Base-by-base conservation (phyloP, 2,888 invertebrate genomes). In the Megamerina dolium region DNA sequence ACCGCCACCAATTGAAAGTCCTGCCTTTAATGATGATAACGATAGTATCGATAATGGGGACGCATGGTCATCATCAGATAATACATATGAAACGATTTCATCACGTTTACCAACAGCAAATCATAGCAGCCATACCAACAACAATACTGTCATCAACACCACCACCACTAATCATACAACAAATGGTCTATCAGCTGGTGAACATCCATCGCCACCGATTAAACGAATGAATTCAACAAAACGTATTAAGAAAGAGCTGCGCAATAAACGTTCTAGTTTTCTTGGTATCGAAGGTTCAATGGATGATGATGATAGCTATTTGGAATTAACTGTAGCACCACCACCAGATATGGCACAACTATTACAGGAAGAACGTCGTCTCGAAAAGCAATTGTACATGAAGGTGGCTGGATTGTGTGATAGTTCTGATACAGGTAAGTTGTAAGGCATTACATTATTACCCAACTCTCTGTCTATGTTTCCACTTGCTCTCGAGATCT, bases 191-290 rank as follows among this genome's bases (percentile, higher is more conserved):
- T n/a, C n/a, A n/a, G 46, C 51, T 10, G 49, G 44, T 19, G 51
- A 50, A 16, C 57, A 52, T 37, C 55, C 60, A 18, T 60, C 63
- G 39, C 62, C 63, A 41, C 68, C 82, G 54, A 76, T 86, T 51
- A 82, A 83, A 58, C 80, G 87, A 54, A 77, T 85, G 43, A 87
- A 86, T 60, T 88, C 88, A 12, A 87, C 89, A 2, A 85, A 87
- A 51, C 78, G 88, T 54, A 87, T 90, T 58, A 88, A 87, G 60
- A 87, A 89, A 61, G 90, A 91, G 63, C 77, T 91, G 39, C 78
- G 87, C 9, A 85, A 84, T 61, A 85, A 90, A 60, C 80, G 90
- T 35, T 84, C 87, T 26, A 88, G 87, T 64, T 91, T 91, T 67
- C 76, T 91, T 31, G 90, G 90, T 35, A 82, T 90, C 60, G 87